Base-by-base conservation (phyloP, 2,888 invertebrate species). In the Tetropium fuscum region DNA sequence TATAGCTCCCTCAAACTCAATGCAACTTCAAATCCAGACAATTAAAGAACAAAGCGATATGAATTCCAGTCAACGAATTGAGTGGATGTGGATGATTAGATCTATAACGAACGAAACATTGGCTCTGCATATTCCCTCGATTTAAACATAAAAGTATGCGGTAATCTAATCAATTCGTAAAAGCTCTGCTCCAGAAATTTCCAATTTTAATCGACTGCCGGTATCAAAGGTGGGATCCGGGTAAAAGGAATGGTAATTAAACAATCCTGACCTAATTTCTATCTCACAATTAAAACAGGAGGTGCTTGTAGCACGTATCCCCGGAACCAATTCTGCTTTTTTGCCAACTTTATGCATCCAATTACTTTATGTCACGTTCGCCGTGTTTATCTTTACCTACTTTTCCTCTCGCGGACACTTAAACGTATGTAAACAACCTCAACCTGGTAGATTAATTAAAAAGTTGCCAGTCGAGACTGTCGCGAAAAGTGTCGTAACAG, bases 291-390 rank as follows among this genome's bases (percentile, higher is more conserved):
- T 48, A 48, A 32, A 36, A 22, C 19, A 47, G 32, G 47, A 20
- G 36, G 48, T 36, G 48, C 48, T 36, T 32, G 36, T 36, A 20
- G 36, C 20, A 34, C 36, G 34, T n/a, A 11, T 15, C 20, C 36
- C 11, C 15, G 27, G 36, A 22, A 34, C 48, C 20, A 48, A 36
- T 48, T 19, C 20, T 8, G 6, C 22, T 22, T 22, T 19, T 32
- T 7, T 30, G 5, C 22, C 20, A 20, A 36, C 30, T 20, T 48
- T 58, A 60, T 65, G 62, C 56, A 59, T 60, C 47, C 65, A 65
- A 65, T 65, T 65, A 65, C 63, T 63, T 65, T 65, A 63, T 65
- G 65, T 65, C 65, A 65, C 65, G 65, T 65, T 60, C 65, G 36
- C 30, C 53, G 10, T 55, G 63, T 65, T 65, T 63, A 60, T 63